Evolutionary conservation across 2,797 vertebrate species (phyloP).

Genomic region (Caiman crocodilus): DNA sequence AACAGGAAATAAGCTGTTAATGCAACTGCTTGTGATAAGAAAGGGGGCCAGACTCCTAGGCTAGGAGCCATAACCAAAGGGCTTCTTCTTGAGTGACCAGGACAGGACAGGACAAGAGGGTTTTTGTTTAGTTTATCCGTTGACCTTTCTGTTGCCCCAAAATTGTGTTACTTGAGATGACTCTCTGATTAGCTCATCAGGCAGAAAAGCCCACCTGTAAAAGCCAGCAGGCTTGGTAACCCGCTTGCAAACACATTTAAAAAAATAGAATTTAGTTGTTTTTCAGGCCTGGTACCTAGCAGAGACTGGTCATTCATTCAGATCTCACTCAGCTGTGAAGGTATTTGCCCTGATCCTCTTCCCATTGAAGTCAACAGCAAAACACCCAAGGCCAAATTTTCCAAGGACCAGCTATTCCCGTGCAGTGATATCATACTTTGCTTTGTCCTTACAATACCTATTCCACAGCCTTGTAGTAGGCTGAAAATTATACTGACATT

Average conservation of each 20-base stretch:
- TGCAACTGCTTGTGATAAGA: no score
- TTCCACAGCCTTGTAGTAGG: neutral
- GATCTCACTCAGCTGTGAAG: neutral
- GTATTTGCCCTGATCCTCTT: neutral
- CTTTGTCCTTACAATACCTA: neutral
- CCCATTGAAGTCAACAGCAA: neutral
- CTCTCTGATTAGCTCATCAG: no score
- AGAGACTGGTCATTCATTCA: slow-evolving; percentile 45
- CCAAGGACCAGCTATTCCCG: neutral
- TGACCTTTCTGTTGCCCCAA: no score
- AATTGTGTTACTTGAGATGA: no score
- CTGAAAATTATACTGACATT: neutral
- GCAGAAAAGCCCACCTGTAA: no score
- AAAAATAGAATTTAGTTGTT: neutral
- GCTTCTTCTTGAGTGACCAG: no score
- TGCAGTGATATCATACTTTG: neutral
- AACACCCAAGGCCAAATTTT: neutral
- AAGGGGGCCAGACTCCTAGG: no score
- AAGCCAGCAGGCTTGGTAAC: no score
- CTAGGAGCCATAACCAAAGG: no score
- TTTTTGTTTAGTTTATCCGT: neutral
- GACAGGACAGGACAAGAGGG: neutral
- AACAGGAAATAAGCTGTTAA: no score
- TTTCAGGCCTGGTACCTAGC: slow-evolving; percentile 41
- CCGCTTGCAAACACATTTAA: no score